phyloP scores from a whole-genome alignment of 1,140 invertebrate genomes.

The Luehdorfia chinensis region DNA sequence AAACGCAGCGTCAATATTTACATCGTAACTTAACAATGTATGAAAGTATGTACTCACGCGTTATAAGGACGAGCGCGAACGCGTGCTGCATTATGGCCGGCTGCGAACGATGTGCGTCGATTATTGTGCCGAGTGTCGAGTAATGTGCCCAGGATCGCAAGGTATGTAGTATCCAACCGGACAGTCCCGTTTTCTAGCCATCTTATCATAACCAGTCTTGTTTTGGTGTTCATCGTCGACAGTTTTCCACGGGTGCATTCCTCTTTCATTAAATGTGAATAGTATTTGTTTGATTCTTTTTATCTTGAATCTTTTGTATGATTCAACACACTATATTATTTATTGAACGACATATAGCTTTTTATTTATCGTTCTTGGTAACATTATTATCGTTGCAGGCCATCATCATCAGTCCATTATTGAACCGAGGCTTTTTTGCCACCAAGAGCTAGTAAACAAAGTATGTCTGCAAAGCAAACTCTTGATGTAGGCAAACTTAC shows the following conservation, averaged over 20 bases:
- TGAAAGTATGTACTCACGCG: conserved; percentile 42
- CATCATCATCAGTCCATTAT: too few relatives aligned
- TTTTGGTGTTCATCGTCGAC: background rate
- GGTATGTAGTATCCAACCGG: background rate
- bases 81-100: conserved; percentile 46
- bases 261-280: too few relatives aligned
- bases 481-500: too few relatives aligned
- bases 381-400: too few relatives aligned
- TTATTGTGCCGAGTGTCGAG: conserved; percentile 82
- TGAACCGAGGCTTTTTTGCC: too few relatives aligned
- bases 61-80: conserved; percentile 52
- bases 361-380: too few relatives aligned
- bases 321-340: too few relatives aligned
- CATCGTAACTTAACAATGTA: conserved; percentile 23
- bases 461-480: too few relatives aligned
- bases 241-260: too few relatives aligned
- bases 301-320: background rate
- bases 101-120: conserved; percentile 50
- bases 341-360: too few relatives aligned
- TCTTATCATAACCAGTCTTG: conserved; percentile 1
- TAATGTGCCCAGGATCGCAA: conserved; percentile 1
- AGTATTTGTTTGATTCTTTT: background rate
- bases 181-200: conserved; percentile 1
- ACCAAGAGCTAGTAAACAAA: too few relatives aligned
- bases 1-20: conserved; percentile 15